These are phyloP conservation scores for Lutjanus campechanus DNA, from an alignment of 2,797 vertebrate species.

Conservation along the genomic window DNA sequence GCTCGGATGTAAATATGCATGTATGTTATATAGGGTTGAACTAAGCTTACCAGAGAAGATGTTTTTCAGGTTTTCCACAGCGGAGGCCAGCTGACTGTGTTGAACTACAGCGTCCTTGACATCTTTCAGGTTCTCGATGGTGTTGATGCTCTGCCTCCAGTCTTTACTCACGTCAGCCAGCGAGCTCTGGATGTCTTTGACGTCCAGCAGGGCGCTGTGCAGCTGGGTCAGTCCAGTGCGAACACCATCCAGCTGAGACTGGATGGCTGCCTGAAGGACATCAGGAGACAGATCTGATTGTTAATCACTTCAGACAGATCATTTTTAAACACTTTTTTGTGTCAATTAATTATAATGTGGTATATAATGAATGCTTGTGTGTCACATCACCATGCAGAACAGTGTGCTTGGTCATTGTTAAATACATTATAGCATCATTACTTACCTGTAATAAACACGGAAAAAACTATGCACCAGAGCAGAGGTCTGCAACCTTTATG, in stretches of 20 bases:
- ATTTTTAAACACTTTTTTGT: background rate
- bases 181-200: slow-evolving; percentile 94
- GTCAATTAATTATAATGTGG: background rate
- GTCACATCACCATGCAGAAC: background rate
- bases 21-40: no score
- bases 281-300: slow-evolving; percentile 1
- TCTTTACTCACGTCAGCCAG: slow-evolving; percentile 95
- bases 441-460: background rate
- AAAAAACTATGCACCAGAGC: background rate
- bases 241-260: slow-evolving; percentile 97
- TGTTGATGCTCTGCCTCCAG: slow-evolving; percentile 98
- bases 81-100: slow-evolving; percentile 96
- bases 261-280: slow-evolving; percentile 93
- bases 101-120: slow-evolving; percentile 98
- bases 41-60: slow-evolving; percentile 88
- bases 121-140: slow-evolving; percentile 95
- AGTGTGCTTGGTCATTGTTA: background rate
- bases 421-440: background rate
- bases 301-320: background rate
- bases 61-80: slow-evolving; percentile 98
- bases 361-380: background rate
- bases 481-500: no score
- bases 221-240: slow-evolving; percentile 96
- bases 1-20: no score
- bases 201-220: slow-evolving; percentile 94